Conservation (phyloP, 2,888 invertebrate species). For the Nemotelus nigrinus region DNA sequence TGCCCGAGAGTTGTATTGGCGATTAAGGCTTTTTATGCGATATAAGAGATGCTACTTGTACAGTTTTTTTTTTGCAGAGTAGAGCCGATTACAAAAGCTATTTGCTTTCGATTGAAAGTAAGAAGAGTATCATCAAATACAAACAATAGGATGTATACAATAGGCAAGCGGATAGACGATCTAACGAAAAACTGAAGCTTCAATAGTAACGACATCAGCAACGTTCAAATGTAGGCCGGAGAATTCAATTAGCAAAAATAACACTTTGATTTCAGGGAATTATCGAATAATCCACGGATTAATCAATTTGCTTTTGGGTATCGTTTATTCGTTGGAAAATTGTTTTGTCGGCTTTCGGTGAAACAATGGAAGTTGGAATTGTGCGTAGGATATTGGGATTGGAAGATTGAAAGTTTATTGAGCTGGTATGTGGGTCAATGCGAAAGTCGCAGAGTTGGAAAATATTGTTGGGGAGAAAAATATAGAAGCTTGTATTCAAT, state of each 20-base stretch:
- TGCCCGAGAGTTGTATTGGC: constrained; percentile 3
- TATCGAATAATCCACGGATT: constrained; percentile 39
- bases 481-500: too few relatives aligned
- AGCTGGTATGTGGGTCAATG: too few relatives aligned
- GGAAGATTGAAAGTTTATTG: too few relatives aligned
- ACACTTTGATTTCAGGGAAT: constrained; percentile 37
- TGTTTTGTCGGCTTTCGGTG: constrained; percentile 5
- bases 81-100: background rate
- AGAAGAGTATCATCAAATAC: too few relatives aligned
- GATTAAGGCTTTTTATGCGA: constrained; percentile 38
- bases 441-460: too few relatives aligned
- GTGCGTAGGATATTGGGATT: too few relatives aligned
- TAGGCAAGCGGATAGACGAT: too few relatives aligned
- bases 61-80: constrained; percentile 12
- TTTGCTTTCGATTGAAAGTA: too few relatives aligned
- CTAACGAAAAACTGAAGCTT: too few relatives aligned
- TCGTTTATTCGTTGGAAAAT: background rate
- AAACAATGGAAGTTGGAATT: background rate
- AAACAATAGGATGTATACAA: too few relatives aligned
- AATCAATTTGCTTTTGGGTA: constrained; percentile 34
- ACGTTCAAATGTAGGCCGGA: background rate
- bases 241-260: constrained; percentile 44
- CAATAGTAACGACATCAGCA: background rate
- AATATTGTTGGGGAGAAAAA: too few relatives aligned
- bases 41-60: constrained; percentile 31